Evolutionary conservation across 2,797 vertebrate genomes (phyloP), one percentile per base, ranked within the genome.

Genomic region (Columba guinea): DNA sequence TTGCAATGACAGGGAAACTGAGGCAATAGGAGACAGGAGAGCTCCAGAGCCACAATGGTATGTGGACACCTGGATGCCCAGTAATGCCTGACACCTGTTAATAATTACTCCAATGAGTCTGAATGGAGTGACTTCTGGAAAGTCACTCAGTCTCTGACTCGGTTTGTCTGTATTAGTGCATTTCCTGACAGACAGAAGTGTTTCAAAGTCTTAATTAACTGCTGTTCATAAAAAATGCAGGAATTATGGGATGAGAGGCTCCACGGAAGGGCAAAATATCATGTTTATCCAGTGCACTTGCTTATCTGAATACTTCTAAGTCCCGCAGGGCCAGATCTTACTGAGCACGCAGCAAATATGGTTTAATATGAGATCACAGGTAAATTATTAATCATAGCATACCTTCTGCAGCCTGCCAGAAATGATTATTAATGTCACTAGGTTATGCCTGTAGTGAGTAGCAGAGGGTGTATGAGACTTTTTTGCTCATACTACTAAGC

Each of bases 221-320:
- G 26, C 14, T 67, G 41, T 49, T 89, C 86, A 20, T 87, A 91
- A 70, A 64, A 59, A 85, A 41, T 7, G 63, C 39, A 7, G 60
- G 59, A n/a, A 79, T 84, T 37, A 27, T 2, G 30, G 63, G 80
- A 62, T 74, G 62, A 74, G 85, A 63, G 78, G 3, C 39, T 62
- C 44, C 23, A 1, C 17, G 6, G 53, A 1, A 84, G 95, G 95
- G 89, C 95, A 96, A 97, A 97, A 96, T 96, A 92, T 76, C 28
- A 1, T 32, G 4, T 11, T 58, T 13, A 34, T 34, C 41, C 55
- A 1, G 8, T 17, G 21, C 16, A 18, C n/a, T 44, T 4, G 34
- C 49, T 96, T 95, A 96, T 95, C 95, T 75, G 56, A 20, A 21
- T 1, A 5, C 59, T 52, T 69, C 6, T 44, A 18, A 21, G 63